phyloP scores from a whole-genome alignment of 2,888 invertebrate genomes.

The Agrotis clavis region DNA sequence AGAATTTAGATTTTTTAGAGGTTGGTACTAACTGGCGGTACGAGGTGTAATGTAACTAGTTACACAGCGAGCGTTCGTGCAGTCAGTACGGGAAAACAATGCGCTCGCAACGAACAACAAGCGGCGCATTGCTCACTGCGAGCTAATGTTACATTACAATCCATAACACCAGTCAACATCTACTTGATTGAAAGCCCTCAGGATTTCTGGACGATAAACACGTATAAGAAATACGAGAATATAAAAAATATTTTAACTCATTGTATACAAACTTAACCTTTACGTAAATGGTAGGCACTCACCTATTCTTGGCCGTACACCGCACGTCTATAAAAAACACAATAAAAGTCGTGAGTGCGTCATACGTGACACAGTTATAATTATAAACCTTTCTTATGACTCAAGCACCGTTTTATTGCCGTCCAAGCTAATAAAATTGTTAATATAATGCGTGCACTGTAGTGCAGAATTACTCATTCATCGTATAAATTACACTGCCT shows the following conservation, averaged over 20 bases:
- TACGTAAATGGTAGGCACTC: background rate
- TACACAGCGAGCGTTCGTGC: no score
- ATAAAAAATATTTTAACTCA: background rate
- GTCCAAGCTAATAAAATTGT: conserved; percentile 7
- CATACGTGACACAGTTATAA: conserved; percentile 33
- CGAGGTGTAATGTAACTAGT: no score
- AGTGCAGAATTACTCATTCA: conserved; percentile 26
- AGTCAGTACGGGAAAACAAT: no score
- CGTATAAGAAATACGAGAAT: no score
- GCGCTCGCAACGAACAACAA: no score
- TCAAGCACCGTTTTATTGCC: conserved; percentile 16
- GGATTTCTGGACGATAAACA: no score
- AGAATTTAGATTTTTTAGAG: no score
- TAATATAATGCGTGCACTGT: conserved; percentile 22
- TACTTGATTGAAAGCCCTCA: no score
- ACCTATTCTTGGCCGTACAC: conserved; percentile 6
- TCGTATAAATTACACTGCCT: conserved; percentile 20
- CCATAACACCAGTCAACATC: no score
- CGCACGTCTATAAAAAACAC: background rate
- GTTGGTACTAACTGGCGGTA: no score
- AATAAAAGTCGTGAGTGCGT: conserved; percentile 18
- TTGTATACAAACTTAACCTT: background rate
- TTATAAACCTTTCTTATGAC: conserved; percentile 29
- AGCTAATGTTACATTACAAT: no score
- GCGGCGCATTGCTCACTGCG: no score